Evolutionary conservation across 2,797 vertebrate genomes (phyloP), one percentile per base, ranked within the genome.

Genomic region (Platalea minor): DNA sequence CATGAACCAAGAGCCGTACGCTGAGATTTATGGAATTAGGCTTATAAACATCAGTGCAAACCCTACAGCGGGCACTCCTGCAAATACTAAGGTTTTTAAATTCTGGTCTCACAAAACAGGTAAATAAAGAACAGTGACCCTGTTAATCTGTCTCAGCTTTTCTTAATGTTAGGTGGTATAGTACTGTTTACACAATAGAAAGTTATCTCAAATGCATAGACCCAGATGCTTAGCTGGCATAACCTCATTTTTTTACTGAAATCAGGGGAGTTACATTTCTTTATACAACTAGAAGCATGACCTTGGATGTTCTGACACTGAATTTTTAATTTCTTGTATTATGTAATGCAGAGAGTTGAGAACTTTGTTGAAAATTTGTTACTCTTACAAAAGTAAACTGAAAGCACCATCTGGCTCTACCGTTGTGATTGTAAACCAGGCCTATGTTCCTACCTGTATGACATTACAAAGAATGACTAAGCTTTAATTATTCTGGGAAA

Each of bases 401-500:
- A 29, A 78, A 81, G 26, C 13, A 54, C 15, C 29, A 54, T 18
- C 18, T 75, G 83, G 48, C 31, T 78, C 59, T 63, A 5, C n/a
- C 13, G 68, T 69, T 81, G 50, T 20, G 35, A 51, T 60, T 57
- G 26, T n/a, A 81, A 96, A 89, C 10, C 46, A 93, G 70, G 35
- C 17, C 46, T 82, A 0, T 94, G 94, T 86, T 95, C 45, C 85
- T 94, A 95, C 95, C 83, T 94, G 88, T 23, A 79, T 15, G 28
- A 70, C 37, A 65, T 53, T 63, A 73, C 43, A 84, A 88, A 59
- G 77, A 91, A 81, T 93, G 81, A 93, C 75, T 96, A 96, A 95
- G 28, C 53, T 46, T 95, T 95, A 94, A 96, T 95, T 93, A 96
- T 89, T 96, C 95, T 76, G 87, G 91, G 94, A 95, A 95, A 92